Evolutionary conservation across 2,113 vertebrate species (phyloP).

Genomic region (Bagarius yarrelli): DNA sequence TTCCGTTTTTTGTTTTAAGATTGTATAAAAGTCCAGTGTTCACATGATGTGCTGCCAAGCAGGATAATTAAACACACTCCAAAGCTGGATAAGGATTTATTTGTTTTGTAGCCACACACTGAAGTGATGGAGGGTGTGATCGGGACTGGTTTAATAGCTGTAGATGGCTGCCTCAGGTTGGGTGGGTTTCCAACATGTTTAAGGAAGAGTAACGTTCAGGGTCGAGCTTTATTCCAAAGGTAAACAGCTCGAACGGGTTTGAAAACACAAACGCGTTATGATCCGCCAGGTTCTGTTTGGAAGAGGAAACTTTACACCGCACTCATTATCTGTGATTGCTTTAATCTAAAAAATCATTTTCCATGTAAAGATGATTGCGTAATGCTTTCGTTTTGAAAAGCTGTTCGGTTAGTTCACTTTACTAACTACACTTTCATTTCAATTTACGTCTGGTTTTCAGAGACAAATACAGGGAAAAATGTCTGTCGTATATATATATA

Average conservation of each 20-base stretch:
- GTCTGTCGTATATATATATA: neutral
- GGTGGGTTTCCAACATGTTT: constrained; percentile 43
- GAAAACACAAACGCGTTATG: constrained; percentile 13
- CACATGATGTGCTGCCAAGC: neutral
- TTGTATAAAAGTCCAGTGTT: neutral
- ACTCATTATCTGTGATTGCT: neutral
- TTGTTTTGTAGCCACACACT: neutral
- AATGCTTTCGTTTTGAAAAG: neutral
- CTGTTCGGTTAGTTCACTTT: neutral
- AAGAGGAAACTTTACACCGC: neutral
- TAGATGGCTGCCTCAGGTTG: constrained; percentile 32
- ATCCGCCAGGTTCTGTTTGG: neutral
- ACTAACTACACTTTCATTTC: neutral
- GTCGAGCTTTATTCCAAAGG: neutral
- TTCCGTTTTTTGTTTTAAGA: too few species aligned
- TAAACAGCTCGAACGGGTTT: constrained; percentile 45
- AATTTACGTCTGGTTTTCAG: neutral
- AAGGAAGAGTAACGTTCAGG: neutral
- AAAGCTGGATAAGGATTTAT: neutral
- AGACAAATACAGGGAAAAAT: neutral
- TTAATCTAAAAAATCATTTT: neutral
- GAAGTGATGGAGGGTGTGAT: constrained; percentile 6
- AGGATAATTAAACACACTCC: neutral
- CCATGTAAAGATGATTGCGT: neutral
- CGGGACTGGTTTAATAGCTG: neutral